Base-by-base conservation (phyloP, 2,888 invertebrate species). In the Andrena bicolor region DNA sequence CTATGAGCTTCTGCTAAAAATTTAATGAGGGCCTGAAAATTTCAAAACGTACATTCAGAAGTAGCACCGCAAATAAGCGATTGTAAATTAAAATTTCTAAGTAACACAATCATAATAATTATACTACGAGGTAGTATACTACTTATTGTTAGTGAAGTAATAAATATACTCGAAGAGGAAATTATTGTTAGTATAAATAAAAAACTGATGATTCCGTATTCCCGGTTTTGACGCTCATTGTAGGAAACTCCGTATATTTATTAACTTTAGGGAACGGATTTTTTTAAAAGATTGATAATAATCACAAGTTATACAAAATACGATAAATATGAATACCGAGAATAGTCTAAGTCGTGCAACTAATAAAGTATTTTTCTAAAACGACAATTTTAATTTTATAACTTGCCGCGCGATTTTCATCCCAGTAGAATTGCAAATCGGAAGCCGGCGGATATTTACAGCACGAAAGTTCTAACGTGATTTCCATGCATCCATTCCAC, bases 401-500 rank as follows among this genome's bases (percentile, higher is more conserved):
- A 73, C 94, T 94, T 93, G 97, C 98, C 94, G 96, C 95, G 94
- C 96, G 96, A 94, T 99, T 99, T 88, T 98, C 97, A 84, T 96
- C 96, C 99, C 99, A 99, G 93, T 97, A 97, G 87, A 96, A 96
- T 28, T 96, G 96, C 64, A 99, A 94, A 91, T 98, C 96, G 80
- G 96, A 95, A 0, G 97, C 96, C 0, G 96, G 96, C 2, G 99
- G 99, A 94, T 96, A 99, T 94, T 99, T 99, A 94, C 99, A 99
- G 94, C 99, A 99, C 0, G 98, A 98, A 75, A 99, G 96, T 94
- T 99, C 99, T 61, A 99, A 94, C 0, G 99, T 98, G n/a, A 99
- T 95, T 94, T 99, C 99, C 97, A 99, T 97, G 93, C 98, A 98
- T 16, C 98, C 98, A 91, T 97, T 97, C 96, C 97, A 97, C 16